Evolutionary conservation across 2,888 invertebrate genomes (phyloP).

Genomic region (Habroteleia sp.): DNA sequence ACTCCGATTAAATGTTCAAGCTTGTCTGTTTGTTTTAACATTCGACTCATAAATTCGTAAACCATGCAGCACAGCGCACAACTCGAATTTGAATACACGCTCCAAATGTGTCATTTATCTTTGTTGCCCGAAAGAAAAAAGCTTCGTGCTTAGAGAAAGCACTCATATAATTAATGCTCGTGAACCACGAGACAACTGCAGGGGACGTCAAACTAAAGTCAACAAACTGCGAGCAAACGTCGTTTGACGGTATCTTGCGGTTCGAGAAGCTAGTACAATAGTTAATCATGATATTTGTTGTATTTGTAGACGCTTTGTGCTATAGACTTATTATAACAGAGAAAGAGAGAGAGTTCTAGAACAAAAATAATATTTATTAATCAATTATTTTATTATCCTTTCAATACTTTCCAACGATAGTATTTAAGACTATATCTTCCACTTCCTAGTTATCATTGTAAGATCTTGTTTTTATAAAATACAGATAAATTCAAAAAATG

Average conservation of each 20-base stretch:
- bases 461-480: too few relatives aligned
- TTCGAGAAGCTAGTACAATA: conserved; percentile 48
- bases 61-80: conserved; percentile 24
- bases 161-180: conserved; percentile 60
- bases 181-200: conserved; percentile 51
- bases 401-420: not conserved
- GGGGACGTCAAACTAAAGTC: conserved; percentile 56
- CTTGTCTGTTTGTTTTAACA: conserved; percentile 26
- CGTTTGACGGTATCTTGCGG: conserved; percentile 57
- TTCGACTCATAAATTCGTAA: conserved; percentile 29
- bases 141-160: conserved; percentile 54
- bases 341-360: too few relatives aligned
- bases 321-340: conserved; percentile 40
- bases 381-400: conserved; percentile 28
- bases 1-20: conserved; percentile 1
- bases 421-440: conserved; percentile 6
- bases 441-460: too few relatives aligned
- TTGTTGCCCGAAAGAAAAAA: conserved; percentile 58
- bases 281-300: conserved; percentile 58
- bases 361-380: conserved; percentile 43
- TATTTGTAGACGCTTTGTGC: conserved; percentile 27
- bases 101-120: conserved; percentile 58
- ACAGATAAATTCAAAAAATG: too few relatives aligned
- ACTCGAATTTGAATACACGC: conserved; percentile 45
- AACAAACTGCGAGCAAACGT: conserved; percentile 53